Base-by-base conservation (phyloP, 2,113 vertebrate genomes). In the Abramis brama region DNA sequence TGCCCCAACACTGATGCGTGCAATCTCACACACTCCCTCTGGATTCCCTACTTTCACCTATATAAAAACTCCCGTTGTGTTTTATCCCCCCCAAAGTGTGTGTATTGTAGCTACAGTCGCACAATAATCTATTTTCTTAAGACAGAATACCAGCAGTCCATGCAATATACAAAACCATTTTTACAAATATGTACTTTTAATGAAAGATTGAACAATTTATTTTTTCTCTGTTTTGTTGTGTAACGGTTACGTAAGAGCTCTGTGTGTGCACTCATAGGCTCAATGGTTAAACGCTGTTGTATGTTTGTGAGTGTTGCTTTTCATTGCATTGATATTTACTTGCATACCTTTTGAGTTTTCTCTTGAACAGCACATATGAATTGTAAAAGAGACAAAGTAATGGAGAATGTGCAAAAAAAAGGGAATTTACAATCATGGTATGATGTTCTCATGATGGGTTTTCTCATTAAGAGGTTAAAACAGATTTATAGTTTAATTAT, bases 121-220 rank as follows among this genome's bases (percentile, higher is more conserved):
- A 90, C 90, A 90, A 90, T 86, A 68, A 87, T 89, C 81, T 90
- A 90, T 89, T 90, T 90, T 90, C 88, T 70, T 89, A 90, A 88
- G 70, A 85, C 57, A 64, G 79, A 87, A 81, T 89, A 90, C 90
- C 88, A 90, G 90, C 90, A 89, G 83, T 79, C 87, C 85, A 88
- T 89, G 86, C 88, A 90, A 87, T 90, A 89, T 88, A 89, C 62
- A 33, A 86, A 86, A 85, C 50, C 50, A 76, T 87, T 90, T 89
- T 77, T 81, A 81, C 36, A 8, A 79, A 85, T 85, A 60, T 82
- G 83, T 85, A 88, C 85, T 84, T 90, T 88, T 88, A 90, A 80
- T 66, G 71, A 85, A 52, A 86, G 71, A 45, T 86, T 78, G 60
- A 88, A 55, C 55, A 55, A n/a, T 33, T 77, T 82, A 84, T 13